Conservation (phyloP, 2,888 invertebrate genomes). For the Spisula solida region DNA sequence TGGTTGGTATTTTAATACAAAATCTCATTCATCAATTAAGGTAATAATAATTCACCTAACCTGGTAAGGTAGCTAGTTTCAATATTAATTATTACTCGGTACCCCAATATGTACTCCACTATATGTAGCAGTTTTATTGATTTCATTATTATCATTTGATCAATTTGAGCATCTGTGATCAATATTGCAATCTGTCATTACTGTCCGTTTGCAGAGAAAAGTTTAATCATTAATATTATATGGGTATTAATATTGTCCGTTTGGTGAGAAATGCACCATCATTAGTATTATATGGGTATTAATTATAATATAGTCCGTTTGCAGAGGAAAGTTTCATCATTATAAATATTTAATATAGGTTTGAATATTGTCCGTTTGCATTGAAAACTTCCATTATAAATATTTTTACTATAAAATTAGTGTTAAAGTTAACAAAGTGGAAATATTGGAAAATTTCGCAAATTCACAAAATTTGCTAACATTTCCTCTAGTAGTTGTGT, state of each 20-base stretch:
- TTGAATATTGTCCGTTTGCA: not conserved
- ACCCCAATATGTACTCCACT: not conserved
- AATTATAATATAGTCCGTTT: too few species aligned
- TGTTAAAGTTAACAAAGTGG: too few species aligned
- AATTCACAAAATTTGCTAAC: too few species aligned
- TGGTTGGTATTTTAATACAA: too few species aligned
- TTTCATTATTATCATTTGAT: not conserved
- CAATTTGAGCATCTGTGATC: not conserved
- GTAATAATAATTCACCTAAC: too few species aligned
- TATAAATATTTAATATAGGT: not conserved
- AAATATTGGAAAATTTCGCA: too few species aligned
- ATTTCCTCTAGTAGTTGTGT: too few species aligned
- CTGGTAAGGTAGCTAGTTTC: not conserved
- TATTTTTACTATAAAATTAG: too few species aligned
- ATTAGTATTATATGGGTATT: too few species aligned
- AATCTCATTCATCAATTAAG: too few species aligned
- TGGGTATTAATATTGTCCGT: not conserved
- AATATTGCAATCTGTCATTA: not conserved
- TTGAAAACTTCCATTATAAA: too few species aligned
- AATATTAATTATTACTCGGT: not conserved
- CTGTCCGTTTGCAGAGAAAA: constrained; percentile 1
- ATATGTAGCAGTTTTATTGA: not conserved
- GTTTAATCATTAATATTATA: not conserved
- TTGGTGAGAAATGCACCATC: too few species aligned
- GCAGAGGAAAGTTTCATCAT: not conserved